A percentile compares a stretch with the other conserved stretches of the same genome.
These are phyloP conservation scores for Julus scanicus DNA, from an alignment of 2,888 invertebrate species.

Conservation along the genomic window DNA sequence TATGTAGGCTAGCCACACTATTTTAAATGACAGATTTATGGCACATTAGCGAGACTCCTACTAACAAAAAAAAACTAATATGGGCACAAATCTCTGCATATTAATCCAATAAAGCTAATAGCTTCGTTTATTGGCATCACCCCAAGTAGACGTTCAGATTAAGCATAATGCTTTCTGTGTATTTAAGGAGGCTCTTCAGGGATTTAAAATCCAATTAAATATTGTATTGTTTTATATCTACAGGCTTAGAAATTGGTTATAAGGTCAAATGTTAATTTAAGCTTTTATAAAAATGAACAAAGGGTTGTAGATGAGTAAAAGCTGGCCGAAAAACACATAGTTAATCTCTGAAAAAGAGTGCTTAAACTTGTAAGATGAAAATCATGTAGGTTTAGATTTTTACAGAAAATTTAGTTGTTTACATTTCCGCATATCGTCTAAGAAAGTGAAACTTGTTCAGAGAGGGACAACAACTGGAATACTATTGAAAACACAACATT, in stretches of 20 bases:
- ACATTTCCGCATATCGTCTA: too few species aligned
- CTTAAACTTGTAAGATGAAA: too few species aligned
- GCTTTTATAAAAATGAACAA: too few species aligned
- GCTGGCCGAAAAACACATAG: too few species aligned
- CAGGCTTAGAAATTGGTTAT: background rate
- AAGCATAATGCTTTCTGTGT: background rate
- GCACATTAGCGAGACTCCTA: background rate
- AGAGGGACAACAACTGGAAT: too few species aligned
- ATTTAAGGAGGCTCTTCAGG: background rate
- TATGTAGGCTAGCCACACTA: background rate
- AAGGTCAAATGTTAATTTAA: too few species aligned
- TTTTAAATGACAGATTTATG: conserved; percentile 12
- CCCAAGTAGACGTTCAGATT: background rate
- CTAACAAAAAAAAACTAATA: background rate
- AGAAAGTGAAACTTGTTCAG: too few species aligned
- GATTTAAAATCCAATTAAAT: background rate
- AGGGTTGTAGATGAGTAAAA: too few species aligned
- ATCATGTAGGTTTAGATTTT: too few species aligned
- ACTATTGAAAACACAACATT: too few species aligned
- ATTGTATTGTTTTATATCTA: background rate
- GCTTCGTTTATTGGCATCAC: background rate
- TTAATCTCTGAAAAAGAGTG: too few species aligned
- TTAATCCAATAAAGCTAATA: conserved; percentile 4
- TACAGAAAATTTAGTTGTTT: too few species aligned
- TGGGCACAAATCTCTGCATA: background rate